phyloP scores from a whole-genome alignment of 2,888 invertebrate genomes.

The Acrocera orbiculus region DNA sequence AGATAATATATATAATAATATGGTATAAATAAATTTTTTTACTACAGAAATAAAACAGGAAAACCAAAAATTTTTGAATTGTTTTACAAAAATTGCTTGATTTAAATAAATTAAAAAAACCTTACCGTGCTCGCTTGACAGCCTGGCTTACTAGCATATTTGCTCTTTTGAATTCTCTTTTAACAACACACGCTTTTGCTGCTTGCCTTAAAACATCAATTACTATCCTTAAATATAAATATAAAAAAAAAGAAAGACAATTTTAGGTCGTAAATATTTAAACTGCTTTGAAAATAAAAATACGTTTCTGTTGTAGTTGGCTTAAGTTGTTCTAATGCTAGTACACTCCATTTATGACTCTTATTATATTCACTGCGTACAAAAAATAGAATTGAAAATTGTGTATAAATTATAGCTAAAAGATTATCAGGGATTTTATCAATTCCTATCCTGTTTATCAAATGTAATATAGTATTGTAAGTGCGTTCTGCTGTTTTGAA shows the following conservation, averaged over 20 bases:
- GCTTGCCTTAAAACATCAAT: conserved; percentile 74
- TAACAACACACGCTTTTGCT: conserved; percentile 78
- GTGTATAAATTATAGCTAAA: conserved; percentile 57
- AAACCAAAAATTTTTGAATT: no score
- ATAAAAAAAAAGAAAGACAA: conserved; percentile 4
- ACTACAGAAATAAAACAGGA: no score
- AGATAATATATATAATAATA: no score
- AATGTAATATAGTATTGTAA: conserved; percentile 38
- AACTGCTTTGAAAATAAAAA: no score
- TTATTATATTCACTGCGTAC: conserved; percentile 74
- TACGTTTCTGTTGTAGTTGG: conserved; percentile 44
- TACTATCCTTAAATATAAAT: conserved; percentile 38
- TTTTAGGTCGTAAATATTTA: neutral
- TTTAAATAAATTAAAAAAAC: no score
- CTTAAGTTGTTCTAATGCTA: conserved; percentile 51
- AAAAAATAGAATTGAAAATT: conserved; percentile 68
- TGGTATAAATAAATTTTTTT: no score
- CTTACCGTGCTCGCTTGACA: conserved; percentile 39
- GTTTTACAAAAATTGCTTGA: no score
- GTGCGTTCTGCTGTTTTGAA: conserved; percentile 62
- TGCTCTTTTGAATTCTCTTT: conserved; percentile 66
- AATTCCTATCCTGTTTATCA: conserved; percentile 33
- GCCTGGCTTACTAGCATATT: conserved; percentile 71
- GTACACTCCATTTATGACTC: conserved; percentile 57
- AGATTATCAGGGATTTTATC: conserved; percentile 32